phyloP scores from a whole-genome alignment of 2,113 vertebrate species.

The Phylloscopus trochilus region DNA sequence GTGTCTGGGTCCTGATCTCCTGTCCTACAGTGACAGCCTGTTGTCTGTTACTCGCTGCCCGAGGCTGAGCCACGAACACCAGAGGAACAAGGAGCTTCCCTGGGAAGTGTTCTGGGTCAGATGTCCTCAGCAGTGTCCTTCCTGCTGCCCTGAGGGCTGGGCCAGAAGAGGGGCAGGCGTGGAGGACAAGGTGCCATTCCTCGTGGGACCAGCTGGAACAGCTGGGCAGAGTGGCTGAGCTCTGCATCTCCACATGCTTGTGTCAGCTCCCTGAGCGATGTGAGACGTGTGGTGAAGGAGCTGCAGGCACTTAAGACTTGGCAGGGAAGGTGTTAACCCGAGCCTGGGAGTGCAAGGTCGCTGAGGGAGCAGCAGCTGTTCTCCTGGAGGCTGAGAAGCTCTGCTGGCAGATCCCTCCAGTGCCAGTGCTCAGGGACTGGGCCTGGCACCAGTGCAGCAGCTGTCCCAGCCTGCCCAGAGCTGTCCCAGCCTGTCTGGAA shows the following conservation, averaged over 20 bases:
- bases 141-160: accelerated
- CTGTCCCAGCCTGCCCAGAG: background rate
- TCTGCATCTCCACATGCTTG: background rate
- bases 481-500: no score
- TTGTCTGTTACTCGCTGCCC: background rate
- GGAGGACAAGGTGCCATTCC: accelerated
- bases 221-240: background rate
- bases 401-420: accelerated
- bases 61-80: background rate
- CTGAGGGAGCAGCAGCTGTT: accelerated
- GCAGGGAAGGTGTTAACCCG: background rate
- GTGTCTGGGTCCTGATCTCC: no score
- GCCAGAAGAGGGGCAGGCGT: background rate
- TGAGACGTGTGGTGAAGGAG: accelerated
- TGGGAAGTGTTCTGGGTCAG: background rate
- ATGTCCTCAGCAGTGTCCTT: accelerated
- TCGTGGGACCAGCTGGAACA: accelerated
- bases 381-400: accelerated
- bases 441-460: background rate
- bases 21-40: no score
- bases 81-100: background rate
- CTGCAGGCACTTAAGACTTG: accelerated
- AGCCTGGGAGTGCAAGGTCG: accelerated
- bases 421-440: background rate
- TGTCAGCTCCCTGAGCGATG: background rate